phyloP scores from a whole-genome alignment of 2,113 vertebrate species.

The Gallinago paraguaiae region DNA sequence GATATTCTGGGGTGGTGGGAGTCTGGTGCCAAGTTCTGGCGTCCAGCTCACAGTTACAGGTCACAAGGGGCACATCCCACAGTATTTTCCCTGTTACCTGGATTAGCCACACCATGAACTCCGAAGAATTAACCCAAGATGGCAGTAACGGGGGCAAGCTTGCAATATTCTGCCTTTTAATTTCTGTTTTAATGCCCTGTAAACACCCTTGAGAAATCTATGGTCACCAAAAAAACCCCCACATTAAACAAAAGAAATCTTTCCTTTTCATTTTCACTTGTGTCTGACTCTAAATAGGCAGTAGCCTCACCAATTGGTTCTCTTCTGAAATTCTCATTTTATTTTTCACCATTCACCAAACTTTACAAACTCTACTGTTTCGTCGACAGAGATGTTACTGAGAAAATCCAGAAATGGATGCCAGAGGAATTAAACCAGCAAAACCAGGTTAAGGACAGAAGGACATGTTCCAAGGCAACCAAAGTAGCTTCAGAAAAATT shows the following conservation, averaged over 20 bases:
- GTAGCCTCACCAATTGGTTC: background rate
- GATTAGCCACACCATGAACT: background rate
- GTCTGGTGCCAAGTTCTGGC: background rate
- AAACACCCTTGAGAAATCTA: background rate
- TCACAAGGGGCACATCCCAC: background rate
- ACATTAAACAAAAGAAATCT: no score
- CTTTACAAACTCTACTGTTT: background rate
- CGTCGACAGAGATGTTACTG: background rate
- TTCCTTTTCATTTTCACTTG: background rate
- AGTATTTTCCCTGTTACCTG: background rate
- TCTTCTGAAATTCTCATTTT: background rate
- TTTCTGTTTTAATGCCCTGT: background rate
- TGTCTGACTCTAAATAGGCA: background rate
- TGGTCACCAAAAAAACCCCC: background rate
- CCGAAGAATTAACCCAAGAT: background rate
- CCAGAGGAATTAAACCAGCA: background rate
- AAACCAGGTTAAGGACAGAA: background rate
- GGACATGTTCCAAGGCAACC: background rate
- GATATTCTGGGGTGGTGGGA: background rate
- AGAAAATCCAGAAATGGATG: background rate
- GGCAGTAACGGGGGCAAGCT: rapidly evolving
- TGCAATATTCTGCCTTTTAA: background rate
- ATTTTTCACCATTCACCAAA: background rate
- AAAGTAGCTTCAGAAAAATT: background rate
- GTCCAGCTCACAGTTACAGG: background rate